phyloP scores from a whole-genome alignment of 2,888 invertebrate genomes.

The Drosophila paramelanica region DNA sequence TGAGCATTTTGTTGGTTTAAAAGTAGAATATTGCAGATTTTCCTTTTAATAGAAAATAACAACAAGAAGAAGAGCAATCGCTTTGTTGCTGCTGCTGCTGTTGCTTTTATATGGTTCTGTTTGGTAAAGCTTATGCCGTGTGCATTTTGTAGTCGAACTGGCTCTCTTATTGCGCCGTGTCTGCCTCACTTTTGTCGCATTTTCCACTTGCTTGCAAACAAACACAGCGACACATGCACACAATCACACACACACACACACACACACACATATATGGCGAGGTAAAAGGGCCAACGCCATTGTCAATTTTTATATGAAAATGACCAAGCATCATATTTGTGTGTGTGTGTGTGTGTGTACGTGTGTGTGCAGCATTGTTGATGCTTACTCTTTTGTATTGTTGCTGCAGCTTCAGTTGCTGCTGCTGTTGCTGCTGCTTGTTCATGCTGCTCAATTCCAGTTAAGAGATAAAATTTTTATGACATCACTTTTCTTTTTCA shows the following conservation, averaged over 20 bases:
- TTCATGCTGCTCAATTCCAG: slow-evolving; percentile 78
- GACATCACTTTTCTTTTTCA: slow-evolving; percentile 79
- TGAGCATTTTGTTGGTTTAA: slow-evolving; percentile 17
- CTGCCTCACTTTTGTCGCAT: slow-evolving; percentile 59
- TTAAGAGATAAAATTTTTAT: slow-evolving; percentile 81
- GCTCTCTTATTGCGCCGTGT: slow-evolving; percentile 25
- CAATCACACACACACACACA: slow-evolving; percentile 7
- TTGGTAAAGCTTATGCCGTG: slow-evolving; percentile 48
- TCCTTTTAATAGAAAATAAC: slow-evolving; percentile 1
- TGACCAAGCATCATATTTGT: slow-evolving; percentile 54
- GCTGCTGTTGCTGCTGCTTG: slow-evolving; percentile 45
- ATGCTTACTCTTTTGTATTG: slow-evolving; percentile 27
- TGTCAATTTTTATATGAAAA: slow-evolving; percentile 68
- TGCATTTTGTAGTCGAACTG: slow-evolving; percentile 48
- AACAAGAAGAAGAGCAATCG: slow-evolving; percentile 16
- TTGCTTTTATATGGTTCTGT: slow-evolving; percentile 46
- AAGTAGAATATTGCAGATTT: slow-evolving; percentile 27
- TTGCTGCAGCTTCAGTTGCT: slow-evolving; percentile 32
- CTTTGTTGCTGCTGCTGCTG: slow-evolving; percentile 12
- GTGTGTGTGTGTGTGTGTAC: slow-evolving; percentile 6
- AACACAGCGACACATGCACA: slow-evolving; percentile 4
- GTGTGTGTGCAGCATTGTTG: slow-evolving; percentile 17
- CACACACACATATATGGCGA: slow-evolving; percentile 10
- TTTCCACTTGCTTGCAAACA: slow-evolving; percentile 65
- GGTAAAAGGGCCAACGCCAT: slow-evolving; percentile 48